Percentiles rank a stretch among this genome's conserved stretches.
phyloP scores from a whole-genome alignment of 2,888 invertebrate genomes.

The Ptilodon capucinus region DNA sequence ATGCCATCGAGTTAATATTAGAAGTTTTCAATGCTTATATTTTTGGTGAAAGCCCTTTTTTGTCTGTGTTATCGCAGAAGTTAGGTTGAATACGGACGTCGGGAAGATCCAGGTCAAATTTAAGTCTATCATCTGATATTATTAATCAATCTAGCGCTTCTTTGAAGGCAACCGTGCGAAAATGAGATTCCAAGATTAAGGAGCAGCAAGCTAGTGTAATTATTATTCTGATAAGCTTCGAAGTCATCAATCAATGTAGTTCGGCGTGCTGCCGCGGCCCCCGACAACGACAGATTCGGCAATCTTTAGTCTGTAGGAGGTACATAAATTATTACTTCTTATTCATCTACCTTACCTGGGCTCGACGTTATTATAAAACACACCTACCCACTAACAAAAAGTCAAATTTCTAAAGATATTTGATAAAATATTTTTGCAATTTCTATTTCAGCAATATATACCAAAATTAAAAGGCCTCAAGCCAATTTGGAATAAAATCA shows the following conservation, averaged over 20 bases:
- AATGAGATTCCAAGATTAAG: conserved; percentile 38
- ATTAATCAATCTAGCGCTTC: conserved; percentile 32
- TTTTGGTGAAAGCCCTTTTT: neutral
- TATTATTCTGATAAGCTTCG: conserved; percentile 40
- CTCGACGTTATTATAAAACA: neutral
- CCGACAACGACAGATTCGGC: conserved; percentile 29
- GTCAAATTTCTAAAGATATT: too few relatives aligned
- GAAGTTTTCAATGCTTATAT: neutral
- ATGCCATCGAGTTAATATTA: neutral
- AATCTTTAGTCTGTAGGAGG: conserved; percentile 31
- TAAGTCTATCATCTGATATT: conserved; percentile 4
- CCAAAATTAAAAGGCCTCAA: too few relatives aligned
- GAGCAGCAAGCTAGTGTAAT: conserved; percentile 33
- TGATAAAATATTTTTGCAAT: too few relatives aligned
- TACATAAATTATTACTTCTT: too few relatives aligned
- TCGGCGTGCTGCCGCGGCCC: conserved; percentile 29
- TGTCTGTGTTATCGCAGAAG: neutral
- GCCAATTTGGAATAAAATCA: neutral
- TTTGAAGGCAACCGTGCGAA: conserved; percentile 23
- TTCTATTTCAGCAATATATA: too few relatives aligned
- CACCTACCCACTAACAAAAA: too few relatives aligned
- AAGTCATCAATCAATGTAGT: conserved; percentile 55
- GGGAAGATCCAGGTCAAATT: neutral
- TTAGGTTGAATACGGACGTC: neutral
- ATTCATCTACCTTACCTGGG: neutral